These are phyloP conservation scores for Pyrocephalus nanus DNA, from an alignment of 2,797 vertebrate genomes.

Conservation along the genomic window DNA sequence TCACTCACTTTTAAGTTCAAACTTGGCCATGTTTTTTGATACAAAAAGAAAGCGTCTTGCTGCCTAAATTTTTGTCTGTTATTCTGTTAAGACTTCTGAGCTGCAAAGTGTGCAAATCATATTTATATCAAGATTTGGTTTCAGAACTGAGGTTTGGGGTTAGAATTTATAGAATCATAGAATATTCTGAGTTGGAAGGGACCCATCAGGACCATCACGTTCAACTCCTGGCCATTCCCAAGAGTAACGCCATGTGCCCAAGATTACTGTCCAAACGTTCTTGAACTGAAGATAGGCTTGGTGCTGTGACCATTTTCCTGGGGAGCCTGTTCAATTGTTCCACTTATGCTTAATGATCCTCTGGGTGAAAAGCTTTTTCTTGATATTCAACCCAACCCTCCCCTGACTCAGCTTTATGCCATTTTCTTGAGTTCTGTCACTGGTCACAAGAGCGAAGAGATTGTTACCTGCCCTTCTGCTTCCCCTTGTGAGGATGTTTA, in stretches of 20 bases:
- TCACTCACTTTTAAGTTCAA: neutral
- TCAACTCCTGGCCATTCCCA: neutral
- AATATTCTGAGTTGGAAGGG: neutral
- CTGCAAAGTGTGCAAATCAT: neutral
- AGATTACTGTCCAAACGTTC: neutral
- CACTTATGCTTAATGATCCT: neutral
- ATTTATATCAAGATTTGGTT: neutral
- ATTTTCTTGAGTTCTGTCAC: neutral
- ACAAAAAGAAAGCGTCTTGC: neutral
- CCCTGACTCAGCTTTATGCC: neutral
- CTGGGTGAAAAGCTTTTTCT: neutral
- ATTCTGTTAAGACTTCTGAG: neutral
- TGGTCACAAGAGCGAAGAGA: neutral
- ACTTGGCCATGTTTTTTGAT: neutral
- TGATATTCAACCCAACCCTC: neutral
- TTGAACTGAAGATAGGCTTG: neutral
- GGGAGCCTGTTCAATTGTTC: neutral
- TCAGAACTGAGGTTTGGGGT: neutral
- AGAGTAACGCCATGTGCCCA: neutral
- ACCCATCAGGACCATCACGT: neutral
- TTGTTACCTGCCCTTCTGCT: neutral
- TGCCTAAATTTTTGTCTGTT: neutral
- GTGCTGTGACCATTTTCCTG: neutral
- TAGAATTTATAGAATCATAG: neutral
- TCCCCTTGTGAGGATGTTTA: neutral